Conservation (phyloP, 2,797 vertebrate genomes). For the Sebastes oblongus region DNA sequence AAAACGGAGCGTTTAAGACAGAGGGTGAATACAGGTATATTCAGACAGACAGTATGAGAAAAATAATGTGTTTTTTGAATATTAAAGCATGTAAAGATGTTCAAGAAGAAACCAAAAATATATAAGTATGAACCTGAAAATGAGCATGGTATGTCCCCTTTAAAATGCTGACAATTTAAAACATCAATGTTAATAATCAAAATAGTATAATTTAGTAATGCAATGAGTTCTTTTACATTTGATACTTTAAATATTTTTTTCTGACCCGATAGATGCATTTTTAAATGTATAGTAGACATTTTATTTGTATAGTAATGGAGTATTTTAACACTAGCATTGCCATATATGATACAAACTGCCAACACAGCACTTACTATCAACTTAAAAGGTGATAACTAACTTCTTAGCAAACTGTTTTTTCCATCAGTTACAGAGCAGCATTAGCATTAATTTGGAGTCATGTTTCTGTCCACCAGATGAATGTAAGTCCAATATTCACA, state of each 20-base stretch:
- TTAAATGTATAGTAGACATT: not conserved
- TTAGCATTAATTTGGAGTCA: not conserved
- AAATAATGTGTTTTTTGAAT: too few species aligned
- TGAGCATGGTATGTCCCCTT: too few species aligned
- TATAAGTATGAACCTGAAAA: too few species aligned
- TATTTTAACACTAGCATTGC: not conserved
- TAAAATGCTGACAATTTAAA: not conserved
- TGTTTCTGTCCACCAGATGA: not conserved
- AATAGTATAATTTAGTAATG: not conserved
- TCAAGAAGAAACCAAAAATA: too few species aligned
- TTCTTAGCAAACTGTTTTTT: not conserved
- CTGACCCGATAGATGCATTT: not conserved
- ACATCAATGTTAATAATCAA: not conserved
- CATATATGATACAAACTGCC: not conserved
- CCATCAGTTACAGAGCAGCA: not conserved
- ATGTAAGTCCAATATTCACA: not conserved
- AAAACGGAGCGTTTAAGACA: too few species aligned
- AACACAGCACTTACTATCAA: not conserved
- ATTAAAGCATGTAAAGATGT: too few species aligned
- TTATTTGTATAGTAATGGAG: not conserved
- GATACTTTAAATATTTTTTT: not conserved
- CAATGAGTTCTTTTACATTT: not conserved
- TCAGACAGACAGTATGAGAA: too few species aligned
- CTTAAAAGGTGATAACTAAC: not conserved
- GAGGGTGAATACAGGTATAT: too few species aligned